Conservation (phyloP, 2,797 vertebrate species). For the Ceryle rudis region DNA sequence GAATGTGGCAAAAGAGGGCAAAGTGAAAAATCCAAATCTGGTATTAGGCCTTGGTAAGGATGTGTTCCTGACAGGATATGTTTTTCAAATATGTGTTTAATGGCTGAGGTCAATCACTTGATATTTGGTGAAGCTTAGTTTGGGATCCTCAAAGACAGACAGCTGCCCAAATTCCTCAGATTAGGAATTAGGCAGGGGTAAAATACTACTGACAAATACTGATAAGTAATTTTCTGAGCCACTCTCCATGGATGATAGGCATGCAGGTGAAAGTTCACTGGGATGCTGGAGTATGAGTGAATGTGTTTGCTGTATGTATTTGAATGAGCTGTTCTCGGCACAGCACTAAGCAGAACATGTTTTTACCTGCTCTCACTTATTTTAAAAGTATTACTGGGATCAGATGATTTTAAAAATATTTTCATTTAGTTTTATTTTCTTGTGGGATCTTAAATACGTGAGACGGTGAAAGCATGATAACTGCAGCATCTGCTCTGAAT, state of each 20-base stretch:
- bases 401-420: neutral
- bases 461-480: neutral
- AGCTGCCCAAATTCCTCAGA: neutral
- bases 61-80: neutral
- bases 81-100: neutral
- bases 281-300: neutral
- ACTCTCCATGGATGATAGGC: neutral
- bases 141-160: neutral
- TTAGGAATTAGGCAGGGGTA: neutral
- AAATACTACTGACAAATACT: neutral
- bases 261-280: neutral
- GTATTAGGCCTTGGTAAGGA: neutral
- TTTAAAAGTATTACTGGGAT: constrained; percentile 3
- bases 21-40: neutral
- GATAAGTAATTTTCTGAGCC: neutral
- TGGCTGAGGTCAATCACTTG: neutral
- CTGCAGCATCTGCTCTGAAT: neutral
- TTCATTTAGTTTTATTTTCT: neutral
- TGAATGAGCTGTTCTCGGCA: neutral
- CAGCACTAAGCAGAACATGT: neutral
- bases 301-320: neutral
- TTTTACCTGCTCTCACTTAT: constrained; percentile 33
- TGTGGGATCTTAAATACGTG: neutral
- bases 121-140: neutral
- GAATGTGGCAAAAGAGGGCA: neutral